A percentile compares a stretch with the other conserved stretches of the same genome.
These are phyloP conservation scores for Spodoptera litura DNA, from an alignment of 1,140 invertebrate species.

Conservation along the genomic window DNA sequence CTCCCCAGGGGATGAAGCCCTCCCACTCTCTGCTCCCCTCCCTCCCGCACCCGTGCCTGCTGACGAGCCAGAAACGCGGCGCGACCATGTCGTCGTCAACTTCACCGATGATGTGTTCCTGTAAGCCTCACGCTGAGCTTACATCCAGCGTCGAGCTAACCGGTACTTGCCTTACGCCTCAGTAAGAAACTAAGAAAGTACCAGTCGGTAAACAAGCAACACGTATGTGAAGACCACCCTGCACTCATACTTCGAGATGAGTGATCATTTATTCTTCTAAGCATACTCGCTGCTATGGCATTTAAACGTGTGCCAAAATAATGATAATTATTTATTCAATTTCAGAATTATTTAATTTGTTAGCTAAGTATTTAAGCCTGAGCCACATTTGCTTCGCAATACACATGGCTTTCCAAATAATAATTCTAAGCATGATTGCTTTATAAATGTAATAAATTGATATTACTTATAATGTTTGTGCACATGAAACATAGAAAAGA, in stretches of 20 bases:
- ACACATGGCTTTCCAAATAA: not conserved
- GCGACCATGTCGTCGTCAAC: constrained; percentile 69
- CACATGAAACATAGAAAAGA: constrained; percentile 29
- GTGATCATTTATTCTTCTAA: constrained; percentile 2
- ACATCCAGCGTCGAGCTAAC: not conserved
- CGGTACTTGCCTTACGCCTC: not conserved
- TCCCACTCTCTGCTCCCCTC: constrained; percentile 40
- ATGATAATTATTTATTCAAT: constrained; percentile 25
- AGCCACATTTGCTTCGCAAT: constrained; percentile 2
- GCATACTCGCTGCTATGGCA: constrained; percentile 9
- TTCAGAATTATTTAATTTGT: constrained; percentile 1
- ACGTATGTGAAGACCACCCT: constrained; percentile 7
- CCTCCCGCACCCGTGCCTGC: constrained; percentile 41
- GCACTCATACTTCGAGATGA: not conserved
- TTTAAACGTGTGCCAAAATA: constrained; percentile 24
- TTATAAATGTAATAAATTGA: constrained; percentile 14
- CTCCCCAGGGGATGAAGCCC: constrained; percentile 46
- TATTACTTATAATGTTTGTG: constrained; percentile 1
- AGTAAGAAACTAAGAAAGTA: not conserved
- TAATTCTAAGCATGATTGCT: constrained; percentile 19
- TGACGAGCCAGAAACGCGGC: constrained; percentile 49
- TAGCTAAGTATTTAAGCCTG: constrained; percentile 5
- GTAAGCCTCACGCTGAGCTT: constrained; percentile 45
- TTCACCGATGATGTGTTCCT: constrained; percentile 72
- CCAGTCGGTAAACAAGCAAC: not conserved